Base-by-base conservation (phyloP, 1,140 invertebrate species). In the Nephila pilipes region DNA sequence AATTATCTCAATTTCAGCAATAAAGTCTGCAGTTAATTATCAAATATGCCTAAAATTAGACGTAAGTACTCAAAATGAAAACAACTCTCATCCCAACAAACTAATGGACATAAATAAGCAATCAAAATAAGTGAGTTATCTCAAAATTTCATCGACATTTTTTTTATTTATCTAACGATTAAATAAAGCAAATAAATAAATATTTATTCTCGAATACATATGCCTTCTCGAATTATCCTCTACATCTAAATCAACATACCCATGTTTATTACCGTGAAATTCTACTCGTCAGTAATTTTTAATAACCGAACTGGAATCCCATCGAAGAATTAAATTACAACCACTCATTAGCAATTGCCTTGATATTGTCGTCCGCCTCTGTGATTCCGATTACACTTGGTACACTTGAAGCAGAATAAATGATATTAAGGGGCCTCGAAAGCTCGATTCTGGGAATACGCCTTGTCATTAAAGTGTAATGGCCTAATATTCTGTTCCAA, bases 331-430 rank as follows among this genome's bases (percentile, higher is more conserved):
- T 83, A 54, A 83, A 83, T 83, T 83, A 83, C 38, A 55, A 83
- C 46, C 8, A 46, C 80, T 83, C 80, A 83, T 83, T 83, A 83
- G 38, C n/a, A 83, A 83, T 55, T 55, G 75, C 29, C 75, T 80
- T 80, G 32, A 80, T 80, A 80, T 38, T 80, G 32, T 80, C 75
- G 75, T 80, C 14, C 75, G 29, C 32, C 32, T 22, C 75, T 38
- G 12, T 38, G 36, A 80, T 38, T 46, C 75, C n/a, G 75, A 36
- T 80, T 80, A 80, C 80, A n/a, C 80, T 54, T 81, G 22, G 22
- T 81, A 46, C 54, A 55, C 54, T 83, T 83, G 38, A 83, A 83
- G 80, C 80, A 83, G 80, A 83, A 83, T 54, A 83, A 83, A 83
- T 55, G 46, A 22, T 25, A 55, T 83, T 81, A 81, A 55, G 36